Conservation (phyloP, 2,888 invertebrate genomes). For the Drosophila paramelanica region DNA sequence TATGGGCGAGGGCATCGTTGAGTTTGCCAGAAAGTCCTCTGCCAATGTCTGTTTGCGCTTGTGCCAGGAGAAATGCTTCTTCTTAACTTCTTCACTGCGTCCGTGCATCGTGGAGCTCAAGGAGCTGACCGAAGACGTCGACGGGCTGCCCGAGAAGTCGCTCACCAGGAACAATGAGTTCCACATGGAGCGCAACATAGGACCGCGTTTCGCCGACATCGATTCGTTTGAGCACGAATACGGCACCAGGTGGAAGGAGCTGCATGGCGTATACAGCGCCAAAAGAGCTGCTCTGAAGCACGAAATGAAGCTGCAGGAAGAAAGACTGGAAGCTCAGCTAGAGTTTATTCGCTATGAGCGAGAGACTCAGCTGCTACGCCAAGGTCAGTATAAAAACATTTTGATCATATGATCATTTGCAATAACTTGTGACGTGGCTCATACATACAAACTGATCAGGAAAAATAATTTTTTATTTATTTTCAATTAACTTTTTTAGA, state of each 20-base stretch:
- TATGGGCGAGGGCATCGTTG: slow-evolving; percentile 97
- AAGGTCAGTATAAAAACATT: slow-evolving; percentile 86
- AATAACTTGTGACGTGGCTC: too few relatives aligned
- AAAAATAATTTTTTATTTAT: too few relatives aligned
- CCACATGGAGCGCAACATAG: slow-evolving; percentile 91
- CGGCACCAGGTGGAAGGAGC: slow-evolving; percentile 97
- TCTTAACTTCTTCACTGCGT: slow-evolving; percentile 94
- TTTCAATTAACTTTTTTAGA: slow-evolving; percentile 14
- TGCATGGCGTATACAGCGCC: slow-evolving; percentile 95
- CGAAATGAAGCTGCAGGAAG: slow-evolving; percentile 94
- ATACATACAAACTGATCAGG: too few relatives aligned
- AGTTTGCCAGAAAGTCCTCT: slow-evolving; percentile 95
- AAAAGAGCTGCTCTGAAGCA: slow-evolving; percentile 94
- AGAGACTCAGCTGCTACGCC: slow-evolving; percentile 96
- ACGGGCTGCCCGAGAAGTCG: slow-evolving; percentile 94
- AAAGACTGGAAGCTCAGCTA: slow-evolving; percentile 97
- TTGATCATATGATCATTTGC: too few relatives aligned
- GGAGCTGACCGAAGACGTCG: slow-evolving; percentile 95
- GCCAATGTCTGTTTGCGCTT: slow-evolving; percentile 94
- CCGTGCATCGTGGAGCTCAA: slow-evolving; percentile 97
- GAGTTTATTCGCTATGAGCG: slow-evolving; percentile 98
- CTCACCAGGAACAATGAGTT: slow-evolving; percentile 93
- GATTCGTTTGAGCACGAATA: slow-evolving; percentile 98
- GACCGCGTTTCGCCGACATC: slow-evolving; percentile 95
- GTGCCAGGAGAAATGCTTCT: slow-evolving; percentile 96